Evolutionary conservation across 2,797 vertebrate genomes (phyloP), one percentile per base, ranked within the genome.

Genomic region (Sebastolobus altivelis): DNA sequence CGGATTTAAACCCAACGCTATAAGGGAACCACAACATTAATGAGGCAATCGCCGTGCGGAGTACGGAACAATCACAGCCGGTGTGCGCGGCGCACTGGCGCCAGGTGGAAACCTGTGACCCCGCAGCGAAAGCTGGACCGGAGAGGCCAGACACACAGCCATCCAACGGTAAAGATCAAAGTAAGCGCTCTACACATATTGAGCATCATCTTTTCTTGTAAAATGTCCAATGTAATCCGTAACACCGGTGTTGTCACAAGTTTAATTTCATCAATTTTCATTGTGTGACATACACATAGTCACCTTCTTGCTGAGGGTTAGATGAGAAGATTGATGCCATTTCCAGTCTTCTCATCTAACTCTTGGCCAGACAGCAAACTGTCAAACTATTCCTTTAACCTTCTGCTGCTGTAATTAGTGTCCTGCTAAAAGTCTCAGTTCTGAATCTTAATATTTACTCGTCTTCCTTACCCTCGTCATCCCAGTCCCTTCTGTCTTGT

Each of bases 401-500:
- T 69, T 65, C 63, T 1, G 11, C 29, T 80, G 20, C 49, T 8
- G 9, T 54, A 76, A 88, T 81, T 67, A 85, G 71, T 38, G 55
- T 66, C 46, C 71, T 78, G 54, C 63, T 67, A 58, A 79, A 75
- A 73, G 65, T 71, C 38, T n/a, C 40, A 74, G 10, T 37, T 55
- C 31, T 86, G 62, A 80, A 86, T 90, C 86, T 74, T 75, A 87
- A 78, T 87, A 80, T 79, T 81, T 84, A 81, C 77, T 59, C 33
- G 54, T 70, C 77, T 76, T 65, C 72, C 54, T 75, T 68, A 54
- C 40, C 72, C 69, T 84, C 80, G 33, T 81, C 65, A 59, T 58
- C 62, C 79, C 74, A 31, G 79, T 90, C 84, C 75, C 40, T 72
- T 79, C 78, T 80, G 82, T 87, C 86, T 92, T 85, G 77, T 87